Evolutionary conservation across 2,888 invertebrate species (phyloP).

Genomic region (Ormyrus pomaceus): DNA sequence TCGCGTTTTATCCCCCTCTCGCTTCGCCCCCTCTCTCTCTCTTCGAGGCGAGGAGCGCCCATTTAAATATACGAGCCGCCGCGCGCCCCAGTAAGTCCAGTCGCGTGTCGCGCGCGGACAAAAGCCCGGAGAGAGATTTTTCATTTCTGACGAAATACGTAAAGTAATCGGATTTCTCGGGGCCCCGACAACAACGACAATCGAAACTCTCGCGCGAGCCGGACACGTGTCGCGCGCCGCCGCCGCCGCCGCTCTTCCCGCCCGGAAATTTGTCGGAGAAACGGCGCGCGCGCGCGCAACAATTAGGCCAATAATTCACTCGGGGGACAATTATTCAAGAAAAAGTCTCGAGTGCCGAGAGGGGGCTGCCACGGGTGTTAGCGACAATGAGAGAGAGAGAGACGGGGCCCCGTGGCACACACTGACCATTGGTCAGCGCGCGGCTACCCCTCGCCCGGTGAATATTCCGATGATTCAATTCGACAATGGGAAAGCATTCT

Average conservation of each 20-base stretch:
- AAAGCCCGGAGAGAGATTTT: conserved; percentile 36
- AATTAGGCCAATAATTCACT: conserved; percentile 74
- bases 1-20: conserved; percentile 35
- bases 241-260: conserved; percentile 54
- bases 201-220: conserved; percentile 61
- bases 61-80: conserved; percentile 41
- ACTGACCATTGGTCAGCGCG: conserved; percentile 69
- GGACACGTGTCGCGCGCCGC: conserved; percentile 62
- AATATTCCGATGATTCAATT: conserved; percentile 71
- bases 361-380: conserved; percentile 14
- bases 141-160: conserved; percentile 45
- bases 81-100: not conserved
- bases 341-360: conserved; percentile 46
- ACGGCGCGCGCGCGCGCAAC: conserved; percentile 59
- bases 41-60: not conserved
- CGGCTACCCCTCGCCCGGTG: conserved; percentile 52
- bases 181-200: conserved; percentile 19
- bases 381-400: not conserved
- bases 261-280: conserved; percentile 68
- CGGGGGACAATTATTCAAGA: conserved; percentile 56
- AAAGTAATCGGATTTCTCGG: conserved; percentile 56
- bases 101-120: conserved; percentile 23
- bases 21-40: not conserved
- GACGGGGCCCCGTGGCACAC: conserved; percentile 27
- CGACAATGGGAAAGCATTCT: conserved; percentile 70